Base-by-base conservation (phyloP, 37 sponge, comb jelly and placozoan genomes). In the Spongilla lacustris region DNA sequence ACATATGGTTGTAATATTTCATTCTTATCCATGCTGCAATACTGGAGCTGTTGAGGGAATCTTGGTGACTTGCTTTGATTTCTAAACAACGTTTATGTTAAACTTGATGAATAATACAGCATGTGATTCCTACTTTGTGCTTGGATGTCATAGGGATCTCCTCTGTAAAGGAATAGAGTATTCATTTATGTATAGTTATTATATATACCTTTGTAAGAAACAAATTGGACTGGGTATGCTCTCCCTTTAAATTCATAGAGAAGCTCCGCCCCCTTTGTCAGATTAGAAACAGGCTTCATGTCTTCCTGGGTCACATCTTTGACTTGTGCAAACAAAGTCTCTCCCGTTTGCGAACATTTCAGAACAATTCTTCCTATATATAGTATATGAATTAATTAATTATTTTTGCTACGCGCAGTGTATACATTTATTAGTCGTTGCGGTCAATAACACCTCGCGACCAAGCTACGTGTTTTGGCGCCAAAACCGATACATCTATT, bases 131-230 rank as follows among this genome's bases (percentile, higher is more conserved):
- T 58, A 58, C 58, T 58, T 58, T 58, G 19, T 58, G 58, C 58
- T 58, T 58, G 19, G 58, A 58, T 58, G 58, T 58, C 21, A 17
- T 58, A 58, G 58, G 58, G 58, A 58, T 58, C 19, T 58, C 58
- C 58, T 58, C 58, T 58, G 58, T 58, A 58, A 58, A 58, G 58
- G 58, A 58, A 58, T 58, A 58, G 58, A 58, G 58, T 58, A 58
- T 58, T 58, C 14, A 58, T 58, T 58, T 58, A 58, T 58, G 58
- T 58, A 58, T 58, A 41, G 41, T 6, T 41, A 41, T 41, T 41
- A 41, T 41, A 41, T 41, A 41, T 41, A 41, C 41, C 41, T 41
- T 41, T 41, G 41, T 41, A 58, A 58, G 58, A 58, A 58, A 58
- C 58, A 58, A 58, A 58, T 58, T 58, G 58, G 21, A 58, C 58